Percentiles rank a stretch among this genome's conserved stretches.
Conservation (phyloP, 1,140 invertebrate genomes). For the Kradibia gibbosae region DNA sequence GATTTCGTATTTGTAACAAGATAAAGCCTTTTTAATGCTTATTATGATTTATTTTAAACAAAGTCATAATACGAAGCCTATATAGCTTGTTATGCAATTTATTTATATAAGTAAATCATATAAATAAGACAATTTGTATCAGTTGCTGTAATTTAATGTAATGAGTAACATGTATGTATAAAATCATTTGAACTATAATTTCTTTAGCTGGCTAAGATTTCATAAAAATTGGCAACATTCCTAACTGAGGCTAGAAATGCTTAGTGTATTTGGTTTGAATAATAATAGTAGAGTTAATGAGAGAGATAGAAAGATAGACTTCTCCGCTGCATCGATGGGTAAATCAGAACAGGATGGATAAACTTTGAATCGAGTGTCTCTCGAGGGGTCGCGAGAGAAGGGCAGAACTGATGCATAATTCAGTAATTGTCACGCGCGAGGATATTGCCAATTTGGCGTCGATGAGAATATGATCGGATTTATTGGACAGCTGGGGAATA, state of each 20-base stretch:
- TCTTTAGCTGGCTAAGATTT: not conserved
- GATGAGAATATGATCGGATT: conserved; percentile 74
- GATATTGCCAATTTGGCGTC: conserved; percentile 75
- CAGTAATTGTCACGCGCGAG: conserved; percentile 73
- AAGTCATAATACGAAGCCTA: no score
- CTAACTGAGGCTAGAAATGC: not conserved
- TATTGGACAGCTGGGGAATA: conserved; percentile 64
- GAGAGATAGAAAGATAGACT: not conserved
- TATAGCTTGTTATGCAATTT: no score
- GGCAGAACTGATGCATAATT: conserved; percentile 70
- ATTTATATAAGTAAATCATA: no score
- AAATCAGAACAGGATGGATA: conserved; percentile 61
- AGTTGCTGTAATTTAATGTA: no score
- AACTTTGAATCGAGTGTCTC: conserved; percentile 73
- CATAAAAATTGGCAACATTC: conserved; percentile 1
- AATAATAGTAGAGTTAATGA: not conserved
- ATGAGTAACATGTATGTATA: not conserved
- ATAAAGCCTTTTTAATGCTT: no score
- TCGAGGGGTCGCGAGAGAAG: not conserved
- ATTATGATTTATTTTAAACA: no score
- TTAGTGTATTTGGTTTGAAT: not conserved
- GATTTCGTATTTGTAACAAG: no score
- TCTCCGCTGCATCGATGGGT: not conserved
- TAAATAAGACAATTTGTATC: no score
- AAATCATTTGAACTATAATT: not conserved